Evolutionary conservation across 1,140 invertebrate genomes (phyloP), one percentile per base, ranked within the genome.

Genomic region (Nomia melanderi): DNA sequence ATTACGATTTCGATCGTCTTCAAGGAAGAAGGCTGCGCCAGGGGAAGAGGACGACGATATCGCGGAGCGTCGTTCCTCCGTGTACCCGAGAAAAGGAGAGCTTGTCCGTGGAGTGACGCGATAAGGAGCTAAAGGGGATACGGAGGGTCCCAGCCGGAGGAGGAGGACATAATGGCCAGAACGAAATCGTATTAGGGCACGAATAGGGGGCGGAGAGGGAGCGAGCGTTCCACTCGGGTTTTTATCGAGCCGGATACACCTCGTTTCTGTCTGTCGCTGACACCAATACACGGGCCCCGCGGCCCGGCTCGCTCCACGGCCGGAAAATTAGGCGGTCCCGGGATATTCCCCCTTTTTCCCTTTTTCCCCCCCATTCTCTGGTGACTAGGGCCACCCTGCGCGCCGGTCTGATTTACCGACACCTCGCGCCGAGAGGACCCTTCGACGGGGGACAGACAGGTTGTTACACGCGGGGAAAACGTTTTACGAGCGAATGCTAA

Each of bases 111-210:
- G 73, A 44, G 80, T 78, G 87, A 85, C 82, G 84, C 86, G 88
- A 89, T 90, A 89, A 89, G 87, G 82, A 86, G 76, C 44, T 53
- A 53, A 6, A 20, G 39, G 39, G 25, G 39, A 70, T 47, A 31
- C 36, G 25, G 54, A 25, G 57, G 70, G 39, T 41, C 56, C 47
- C 11, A 17, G 41, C 11, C n/a, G 64, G 73, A 50, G 82, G 71
- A 82, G 62, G 72, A 82, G 82, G 86, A 84, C 83, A 86, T 89
- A 90, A 89, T 88, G 87, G 84, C 79, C 87, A 87, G 86, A 89
- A 89, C 84, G 87, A 88, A 90, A 90, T 90, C 87, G 88, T 87
- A 89, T 89, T 90, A 89, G 86, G 84, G 76, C 85, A 85, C 79
- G 83, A n/a, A n/a, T n/a, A n/a, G n/a, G n/a, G n/a, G n/a, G n/a